Evolutionary conservation across 2,113 vertebrate species (phyloP), one percentile per base, ranked within the genome.

Genomic region (Lepus americanus): DNA sequence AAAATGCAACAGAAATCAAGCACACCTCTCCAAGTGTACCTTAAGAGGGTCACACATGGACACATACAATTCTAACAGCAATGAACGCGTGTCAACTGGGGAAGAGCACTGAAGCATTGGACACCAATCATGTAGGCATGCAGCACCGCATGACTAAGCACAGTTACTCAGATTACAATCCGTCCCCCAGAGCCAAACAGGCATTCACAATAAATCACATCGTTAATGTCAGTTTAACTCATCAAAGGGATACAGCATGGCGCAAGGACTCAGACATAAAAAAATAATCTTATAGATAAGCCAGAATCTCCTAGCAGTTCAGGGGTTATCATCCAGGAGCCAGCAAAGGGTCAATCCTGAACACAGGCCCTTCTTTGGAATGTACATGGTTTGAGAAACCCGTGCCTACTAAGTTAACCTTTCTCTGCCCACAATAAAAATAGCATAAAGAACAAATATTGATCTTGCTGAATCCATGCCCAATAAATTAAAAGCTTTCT

Each of bases 401-500:
- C n/a, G 25, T 69, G 27, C 6, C 25, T 92, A 17, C 74, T 63
- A 27, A 86, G 31, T 79, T 85, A 63, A 85, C 22, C 22, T 22
- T 67, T 36, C 70, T 55, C 16, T 53, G 29, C 17, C 27, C 69
- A 64, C 51, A 90, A 31, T 59, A 59, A 92, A 90, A 49, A 44
- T 73, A 85, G 73, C 25, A 64, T 22, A 77, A 87, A 89, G 7
- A 83, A 82, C 64, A 86, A 63, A 86, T 66, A 39, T 64, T 92
- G 39, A n/a, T 89, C 4, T 86, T 76, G 31, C 11, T 20, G 92
- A 72, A 90, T 72, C 31, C 25, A 82, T 36, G 2, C 19, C 3
- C 20, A 90, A 90, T 77, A 79, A 86, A 59, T 55, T 73, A 51
- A 94, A 92, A 39, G 13, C 59, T 90, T 89, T 93, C 44, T 78